Evolutionary conservation across 2,113 vertebrate species (phyloP), one percentile per base, ranked within the genome.

Genomic region (Cavia porcellus): DNA sequence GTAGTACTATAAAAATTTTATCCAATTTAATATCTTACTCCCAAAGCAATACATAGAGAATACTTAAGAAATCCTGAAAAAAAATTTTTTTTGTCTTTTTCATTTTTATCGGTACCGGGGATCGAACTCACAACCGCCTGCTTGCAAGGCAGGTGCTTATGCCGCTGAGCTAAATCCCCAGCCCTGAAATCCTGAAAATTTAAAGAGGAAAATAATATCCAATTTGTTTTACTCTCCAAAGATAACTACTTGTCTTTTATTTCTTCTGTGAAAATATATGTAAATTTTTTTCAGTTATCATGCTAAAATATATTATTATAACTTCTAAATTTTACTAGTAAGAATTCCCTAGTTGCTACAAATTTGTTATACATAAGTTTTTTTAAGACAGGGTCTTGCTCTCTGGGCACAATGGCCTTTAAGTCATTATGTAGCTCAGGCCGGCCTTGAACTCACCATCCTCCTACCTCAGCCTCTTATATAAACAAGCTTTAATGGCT

Each of bases 11-110:
- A 91, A 74, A 85, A 89, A 87, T 66, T 86, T 14, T 86, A 86
- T 28, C 17, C 72, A 82, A 91, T 89, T 92, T 83, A 94, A 75
- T 94, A 89, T 93, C 47, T 83, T 38, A 94, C 8, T 91, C 66
- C 24, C 25, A 47, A 86, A 59, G 32, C 90, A 94, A 94, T 20
- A 91, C 9, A 85, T 59, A 80, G 9, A 96, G 72, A 94, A 85
- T 90, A 68, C 30, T 72, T 64, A 82, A 12, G 57, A 88, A 88
- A 90, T 86, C 42, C 4, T 81, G 61, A 88, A 90, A 77, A 35
- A 35, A 38, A 38, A 38, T 38, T 38, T 38, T 38, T 38, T 38
- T 38, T 38, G 38, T 38, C 38, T 38, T 38, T 38, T 38, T 38
- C 38, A 38, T 38, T 38, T 38, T 38, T 38, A 38, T 38, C 38